Percentiles rank a stretch among this genome's conserved stretches.
Evolutionary conservation across 2,888 invertebrate genomes (phyloP).

Genomic region (Lithophane semibrunnea): DNA sequence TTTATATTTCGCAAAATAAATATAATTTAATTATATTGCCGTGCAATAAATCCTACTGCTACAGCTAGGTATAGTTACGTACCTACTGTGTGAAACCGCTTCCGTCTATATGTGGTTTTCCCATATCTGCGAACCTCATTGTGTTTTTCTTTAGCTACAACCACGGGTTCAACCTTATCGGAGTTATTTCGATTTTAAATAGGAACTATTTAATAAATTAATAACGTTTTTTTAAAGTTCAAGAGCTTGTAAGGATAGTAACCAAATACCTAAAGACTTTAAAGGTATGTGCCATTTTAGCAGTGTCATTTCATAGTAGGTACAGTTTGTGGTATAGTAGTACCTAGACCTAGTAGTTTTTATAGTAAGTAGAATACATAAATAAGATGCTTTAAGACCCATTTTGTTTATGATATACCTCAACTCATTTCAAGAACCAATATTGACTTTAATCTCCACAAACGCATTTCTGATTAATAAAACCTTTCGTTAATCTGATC

Average conservation of each 20-base stretch:
- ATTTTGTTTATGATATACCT: not conserved
- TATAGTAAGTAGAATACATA: too few relatives aligned
- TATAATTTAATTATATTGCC: not conserved
- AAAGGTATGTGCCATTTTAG: too few relatives aligned
- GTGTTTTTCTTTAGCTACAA: conserved; percentile 14
- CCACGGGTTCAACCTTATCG: not conserved
- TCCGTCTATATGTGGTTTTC: conserved; percentile 26
- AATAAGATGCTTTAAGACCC: not conserved
- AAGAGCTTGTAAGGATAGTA: too few relatives aligned
- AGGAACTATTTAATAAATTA: not conserved
- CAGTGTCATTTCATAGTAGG: too few relatives aligned
- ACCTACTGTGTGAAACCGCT: conserved; percentile 23
- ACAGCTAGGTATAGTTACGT: not conserved
- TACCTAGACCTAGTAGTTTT: not conserved
- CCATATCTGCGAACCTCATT: conserved; percentile 21
- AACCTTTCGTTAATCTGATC: conserved; percentile 41
- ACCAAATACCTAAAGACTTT: too few relatives aligned
- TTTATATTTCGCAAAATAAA: not conserved
- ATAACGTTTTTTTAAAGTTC: too few relatives aligned
- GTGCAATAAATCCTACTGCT: not conserved
- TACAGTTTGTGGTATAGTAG: too few relatives aligned
- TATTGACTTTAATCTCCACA: conserved; percentile 22
- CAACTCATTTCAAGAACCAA: conserved; percentile 18
- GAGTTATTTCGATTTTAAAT: not conserved
- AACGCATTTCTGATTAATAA: conserved; percentile 15